Percentiles rank a stretch among this genome's conserved stretches.
Evolutionary conservation across 2,888 invertebrate species (phyloP).

Genomic region (Eustalomyia histrio): DNA sequence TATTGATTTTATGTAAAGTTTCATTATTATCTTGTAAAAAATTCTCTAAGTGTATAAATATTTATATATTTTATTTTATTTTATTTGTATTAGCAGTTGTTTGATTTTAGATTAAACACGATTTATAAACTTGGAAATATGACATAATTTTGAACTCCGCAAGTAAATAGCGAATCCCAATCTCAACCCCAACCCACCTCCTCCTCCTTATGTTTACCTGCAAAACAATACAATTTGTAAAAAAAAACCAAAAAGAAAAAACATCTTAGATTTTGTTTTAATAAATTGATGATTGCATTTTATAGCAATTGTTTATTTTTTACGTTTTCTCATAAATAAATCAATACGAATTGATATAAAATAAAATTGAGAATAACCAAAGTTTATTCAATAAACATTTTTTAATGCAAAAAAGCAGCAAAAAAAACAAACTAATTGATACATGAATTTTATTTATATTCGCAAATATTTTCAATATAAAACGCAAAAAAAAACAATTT

Average conservation of each 20-base stretch:
- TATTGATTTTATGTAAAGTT: too few relatives aligned
- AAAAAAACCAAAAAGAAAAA: background rate
- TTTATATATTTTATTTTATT: background rate
- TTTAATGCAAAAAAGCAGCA: slow-evolving; percentile 2
- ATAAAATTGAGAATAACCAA: slow-evolving; percentile 7
- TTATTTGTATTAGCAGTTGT: background rate
- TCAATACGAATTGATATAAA: background rate
- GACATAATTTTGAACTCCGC: slow-evolving; percentile 47
- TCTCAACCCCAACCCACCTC: too few relatives aligned
- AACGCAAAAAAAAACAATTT: slow-evolving; percentile 12
- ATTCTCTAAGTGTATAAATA: too few relatives aligned
- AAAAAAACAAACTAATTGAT: background rate
- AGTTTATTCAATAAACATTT: background rate
- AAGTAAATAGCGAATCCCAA: slow-evolving; percentile 22
- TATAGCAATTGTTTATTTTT: background rate
- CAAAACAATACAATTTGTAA: background rate
- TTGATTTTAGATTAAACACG: slow-evolving; percentile 13
- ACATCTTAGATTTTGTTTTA: background rate
- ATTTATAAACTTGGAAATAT: slow-evolving; percentile 37
- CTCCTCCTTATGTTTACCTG: background rate
- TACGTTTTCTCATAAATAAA: background rate
- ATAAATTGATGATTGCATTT: slow-evolving; percentile 11
- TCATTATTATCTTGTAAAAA: too few relatives aligned
- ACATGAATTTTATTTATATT: background rate
- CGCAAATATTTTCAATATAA: background rate